Base-by-base conservation (phyloP, 1,140 invertebrate species). In the Temnothorax nylanderi region DNA sequence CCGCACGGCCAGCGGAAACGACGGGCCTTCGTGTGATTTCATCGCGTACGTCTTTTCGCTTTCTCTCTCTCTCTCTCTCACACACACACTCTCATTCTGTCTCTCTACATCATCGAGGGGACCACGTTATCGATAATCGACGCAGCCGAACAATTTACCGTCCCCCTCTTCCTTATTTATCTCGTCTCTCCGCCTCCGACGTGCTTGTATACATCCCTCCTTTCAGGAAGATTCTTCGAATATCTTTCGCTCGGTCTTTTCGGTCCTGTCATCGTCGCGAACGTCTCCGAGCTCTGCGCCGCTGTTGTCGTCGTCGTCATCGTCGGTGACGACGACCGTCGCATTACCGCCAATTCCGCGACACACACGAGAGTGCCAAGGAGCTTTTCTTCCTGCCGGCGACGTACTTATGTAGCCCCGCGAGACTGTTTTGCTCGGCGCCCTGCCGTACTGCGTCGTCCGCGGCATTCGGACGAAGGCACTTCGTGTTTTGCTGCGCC, bases 371-470 rank as follows among this genome's bases (percentile, higher is more conserved):
- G 47, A 69, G 44, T 54, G 77, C 77, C 64, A 71, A 44, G 34
- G 64, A 41, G n/a, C 16, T 34, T 47, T n/a, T 54, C 51, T 41
- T 18, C 4, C 56, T 8, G 21, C 71, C 67, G 78, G 13, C 64
- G 78, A 81, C 65, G 78, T 71, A n/a, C n/a, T n/a, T n/a, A 71
- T 26, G 26, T 26, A 26, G 64, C 37, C 26, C 49, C 37, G 64
- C 77, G 26, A 26, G 26, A 37, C 65, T 81, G 77, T 64, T 77
- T 64, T 34, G 56, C 75, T 77, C 74, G 51, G n/a, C 13, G 41
- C 47, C 7, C 58, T 44, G 3, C 16, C 16, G 34, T 34, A 26
- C 16, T 7, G 37, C 8, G 37, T 13, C 74, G 26, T 26, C 26
- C 26, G 75, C 44, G 13, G 11, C 41, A 13, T 80, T 60, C 54